Base-by-base conservation (phyloP, 2,797 vertebrate genomes). In the Ctenopoma kingsleyae region DNA sequence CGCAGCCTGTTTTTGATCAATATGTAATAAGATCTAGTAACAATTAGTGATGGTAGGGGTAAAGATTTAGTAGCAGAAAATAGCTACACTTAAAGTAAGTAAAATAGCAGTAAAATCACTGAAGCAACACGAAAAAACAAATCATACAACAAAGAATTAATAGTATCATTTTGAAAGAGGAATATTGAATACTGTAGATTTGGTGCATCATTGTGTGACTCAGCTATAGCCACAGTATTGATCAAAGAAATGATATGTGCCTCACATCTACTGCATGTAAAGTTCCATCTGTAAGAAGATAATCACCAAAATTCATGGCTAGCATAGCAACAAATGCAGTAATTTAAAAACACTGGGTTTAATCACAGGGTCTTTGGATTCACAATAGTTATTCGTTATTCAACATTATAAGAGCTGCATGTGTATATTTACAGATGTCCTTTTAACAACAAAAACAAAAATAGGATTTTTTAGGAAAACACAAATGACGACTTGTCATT, bases 1-100 rank as follows among this genome's bases (percentile, higher is more conserved):
- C 48, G 1, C 86, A 87, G 87, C 76, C 88, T 75, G 79, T 72
- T 76, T 90, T 78, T 90, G 87, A 92, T 93, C 90, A 89, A 92
- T 92, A 91, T 78, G 88, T 90, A 92, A 93, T 90, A 92, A 87
- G 90, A 91, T 90, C 86, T 86, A 81, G 76, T 88, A 90, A 90
- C 90, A 93, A 89, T 93, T 93, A 91, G 86, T 87, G 82, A 89
- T 87, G 81, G 81, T 58, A 48, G 58, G 73, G 83, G 63, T 69
- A 52, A 58, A 82, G 78, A 71, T 78, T 76, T 58, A 81, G 50
- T 66, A 53, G 71, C 36, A 84, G 68, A 74, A 74, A 59, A 78
- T 22, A 44, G 61, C 27, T 36, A 61, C 71, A 67, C 41, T 58
- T 66, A 90, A 87, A 70, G 84, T 80, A 83, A 85, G 56, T 79